These are phyloP conservation scores for Lamellibrachia columna DNA, from an alignment of 2,888 invertebrate genomes.

Conservation along the genomic window DNA sequence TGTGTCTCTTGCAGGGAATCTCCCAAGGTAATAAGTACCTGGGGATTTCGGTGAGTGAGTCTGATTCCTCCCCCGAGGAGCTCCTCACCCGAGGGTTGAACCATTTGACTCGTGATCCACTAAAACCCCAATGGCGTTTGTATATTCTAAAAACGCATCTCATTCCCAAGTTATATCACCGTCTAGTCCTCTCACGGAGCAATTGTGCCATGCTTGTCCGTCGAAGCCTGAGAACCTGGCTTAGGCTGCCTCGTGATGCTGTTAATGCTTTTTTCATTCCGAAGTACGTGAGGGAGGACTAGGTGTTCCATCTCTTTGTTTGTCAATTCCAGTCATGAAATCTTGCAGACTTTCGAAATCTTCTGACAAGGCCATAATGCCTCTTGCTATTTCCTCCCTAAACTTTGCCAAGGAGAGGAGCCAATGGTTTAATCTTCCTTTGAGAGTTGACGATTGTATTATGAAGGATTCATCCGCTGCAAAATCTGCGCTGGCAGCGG, in stretches of 20 bases:
- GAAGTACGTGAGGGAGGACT: not conserved
- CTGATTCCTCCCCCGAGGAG: too few relatives aligned
- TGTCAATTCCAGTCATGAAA: conserved; percentile 7
- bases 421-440: not conserved
- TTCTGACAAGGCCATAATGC: not conserved
- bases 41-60: not conserved
- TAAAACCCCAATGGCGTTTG: not conserved
- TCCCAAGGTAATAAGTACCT: not conserved
- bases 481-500: too few relatives aligned
- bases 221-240: not conserved
- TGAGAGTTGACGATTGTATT: not conserved
- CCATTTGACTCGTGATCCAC: not conserved
- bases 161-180: too few relatives aligned
- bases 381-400: not conserved
- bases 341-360: not conserved
- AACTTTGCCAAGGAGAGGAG: not conserved
- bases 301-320: not conserved
- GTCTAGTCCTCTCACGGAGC: too few relatives aligned
- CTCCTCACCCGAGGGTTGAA: too few relatives aligned
- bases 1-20: not conserved
- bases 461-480: too few relatives aligned
- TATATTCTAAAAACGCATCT: conserved; percentile 13
- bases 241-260: not conserved
- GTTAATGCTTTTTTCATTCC: not conserved
- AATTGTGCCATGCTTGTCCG: not conserved